phyloP scores from a whole-genome alignment of 1,140 invertebrate species.

The Pogonus chalceus region DNA sequence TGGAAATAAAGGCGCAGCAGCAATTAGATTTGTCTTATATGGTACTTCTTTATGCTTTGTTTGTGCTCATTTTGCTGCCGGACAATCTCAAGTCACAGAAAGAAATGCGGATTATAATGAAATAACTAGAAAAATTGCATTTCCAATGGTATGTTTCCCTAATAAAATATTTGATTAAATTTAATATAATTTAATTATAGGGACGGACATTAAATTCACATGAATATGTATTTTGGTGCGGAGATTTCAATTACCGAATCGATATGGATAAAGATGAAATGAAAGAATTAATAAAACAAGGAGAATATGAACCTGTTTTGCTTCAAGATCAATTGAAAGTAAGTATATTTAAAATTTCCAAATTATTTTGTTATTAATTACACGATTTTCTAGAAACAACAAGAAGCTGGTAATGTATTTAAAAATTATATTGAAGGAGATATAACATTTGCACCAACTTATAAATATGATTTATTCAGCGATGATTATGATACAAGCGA shows the following conservation, averaged over 20 bases:
- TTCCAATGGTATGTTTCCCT: slow-evolving; percentile 65
- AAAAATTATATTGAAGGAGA: slow-evolving; percentile 88
- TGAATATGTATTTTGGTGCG: slow-evolving; percentile 99
- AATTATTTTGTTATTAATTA: slow-evolving; percentile 9
- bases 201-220: slow-evolving; percentile 83
- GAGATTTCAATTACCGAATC: slow-evolving; percentile 98
- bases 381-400: slow-evolving; percentile 47
- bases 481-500: slow-evolving; percentile 99
- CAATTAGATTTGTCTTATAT: slow-evolving; percentile 83
- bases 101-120: slow-evolving; percentile 94
- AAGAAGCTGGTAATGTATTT: slow-evolving; percentile 80
- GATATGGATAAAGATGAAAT: slow-evolving; percentile 94
- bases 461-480: slow-evolving; percentile 98
- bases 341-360: slow-evolving; percentile 14
- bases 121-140: slow-evolving; percentile 85
- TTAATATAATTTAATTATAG: slow-evolving; percentile 29
- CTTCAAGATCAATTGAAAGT: slow-evolving; percentile 81
- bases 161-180: slow-evolving; percentile 1
- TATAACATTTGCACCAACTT: slow-evolving; percentile 91
- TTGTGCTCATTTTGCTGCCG: slow-evolving; percentile 97
- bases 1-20: slow-evolving; percentile 93
- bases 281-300: slow-evolving; percentile 68
- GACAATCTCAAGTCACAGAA: slow-evolving; percentile 91
- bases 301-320: slow-evolving; percentile 69
- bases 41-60: slow-evolving; percentile 94